Base-by-base conservation (phyloP, 2,797 vertebrate species). In the Linurgus olivaceus region DNA sequence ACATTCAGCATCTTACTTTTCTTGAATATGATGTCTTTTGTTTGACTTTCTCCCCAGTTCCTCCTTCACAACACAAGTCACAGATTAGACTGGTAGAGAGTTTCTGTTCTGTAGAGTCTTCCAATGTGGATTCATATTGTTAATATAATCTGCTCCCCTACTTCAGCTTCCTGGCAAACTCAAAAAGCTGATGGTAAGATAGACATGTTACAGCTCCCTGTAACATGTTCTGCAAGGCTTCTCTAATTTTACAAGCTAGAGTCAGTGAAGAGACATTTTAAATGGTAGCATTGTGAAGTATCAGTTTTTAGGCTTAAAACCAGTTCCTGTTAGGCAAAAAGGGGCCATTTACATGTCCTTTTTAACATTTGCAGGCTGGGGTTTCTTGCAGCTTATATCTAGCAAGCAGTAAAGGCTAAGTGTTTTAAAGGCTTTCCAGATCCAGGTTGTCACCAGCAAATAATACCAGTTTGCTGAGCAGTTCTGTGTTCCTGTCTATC, bases 151-250 rank as follows among this genome's bases (percentile, higher is more conserved):
- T 93, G 88, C 48, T 95, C 55, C 74, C 35, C 42, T 55, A 55
- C 74, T 94, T 94, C 83, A 95, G 45, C 45, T 94, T 87, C 71
- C 79, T 91, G 90, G 92, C 84, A 94, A 78, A 94, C 75, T 13
- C 66, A 78, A 40, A 51, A 81, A 86, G 51, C 51, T 78, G 77
- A 68, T 81, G 88, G 33, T 63, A 81, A 86, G 83, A 84, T 24
- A 81, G 79, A 54, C 40, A 38, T 38, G 38, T 38, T 38, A 42
- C 52, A 74, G 68, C 65, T 93, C 70, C 47, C 72, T 80, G 54
- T 37, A 79, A 72, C 78, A 28, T 25, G 35, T 91, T 86, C 89
- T 80, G 38, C 54, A 75, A 7, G 33, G 24, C 79, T 94, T n/a
- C 71, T 77, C 47, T 68, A 18, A 61, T 93, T 92, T 92, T 91